Base-by-base conservation (phyloP, 2,888 invertebrate genomes). In the Caenorhabditis parvicauda region DNA sequence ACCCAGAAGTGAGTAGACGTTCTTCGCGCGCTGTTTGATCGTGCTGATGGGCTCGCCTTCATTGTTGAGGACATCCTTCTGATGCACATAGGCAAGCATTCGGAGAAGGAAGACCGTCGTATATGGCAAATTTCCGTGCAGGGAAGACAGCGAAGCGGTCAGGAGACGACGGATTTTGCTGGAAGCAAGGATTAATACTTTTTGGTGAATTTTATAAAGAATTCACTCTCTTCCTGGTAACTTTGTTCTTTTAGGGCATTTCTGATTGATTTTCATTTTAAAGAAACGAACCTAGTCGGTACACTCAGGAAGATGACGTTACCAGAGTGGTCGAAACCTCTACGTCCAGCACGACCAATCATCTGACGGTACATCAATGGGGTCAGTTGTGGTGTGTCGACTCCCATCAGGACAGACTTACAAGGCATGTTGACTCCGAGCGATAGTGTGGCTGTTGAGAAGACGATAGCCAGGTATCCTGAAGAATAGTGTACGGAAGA, bases 381-480 rank as follows among this genome's bases (percentile, higher is more conserved):
- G 6, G 76, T 77, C 38, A 79, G 59, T 29, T 64, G 54, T 6
- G 64, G 69, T 32, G 77, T 74, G 51, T 79, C 79, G 38, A 79
- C 76, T 47, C 79, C 79, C 59, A 79, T 79, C 44, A 79, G 64
- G 41, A 79, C 79, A 17, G 79, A 74, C 58, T 79, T 79, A 68
- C 79, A 79, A 17, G 79, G 79, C 79, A 79, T 78, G 74, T 79
- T 79, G 55, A 79, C 77, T 72, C 79, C 79, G 47, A 79, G 64
- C 56, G 79, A 79, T 41, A 79, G 69, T 17, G 79, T 79, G 3
- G 74, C 70, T 0, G 79, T 79, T 7, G 79, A 79, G 67, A 79
- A 79, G 17, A 79, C 63, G 38, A 79, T 64, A 22, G 76, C 74
- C 21, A 79, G 61, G 53, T 76, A 70, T 32, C 35, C 35, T 32